Evolutionary conservation across 1,140 invertebrate genomes (phyloP).

Genomic region (Fopius arisanus): DNA sequence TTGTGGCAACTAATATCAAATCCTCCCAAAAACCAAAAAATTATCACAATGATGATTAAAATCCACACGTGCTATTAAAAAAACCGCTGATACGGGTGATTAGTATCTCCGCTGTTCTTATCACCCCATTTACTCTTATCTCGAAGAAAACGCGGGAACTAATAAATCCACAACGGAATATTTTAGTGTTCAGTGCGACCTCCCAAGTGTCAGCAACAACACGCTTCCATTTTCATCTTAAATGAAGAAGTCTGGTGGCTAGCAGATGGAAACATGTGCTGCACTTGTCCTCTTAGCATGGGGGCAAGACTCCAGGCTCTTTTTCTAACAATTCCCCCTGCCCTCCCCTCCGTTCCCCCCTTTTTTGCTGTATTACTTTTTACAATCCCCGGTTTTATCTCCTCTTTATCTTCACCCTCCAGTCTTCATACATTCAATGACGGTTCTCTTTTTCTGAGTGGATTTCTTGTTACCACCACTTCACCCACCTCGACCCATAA

Average conservation of each 20-base stretch:
- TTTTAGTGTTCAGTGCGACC: not conserved
- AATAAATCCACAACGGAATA: too few species aligned
- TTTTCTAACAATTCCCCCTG: slow-evolving; percentile 3
- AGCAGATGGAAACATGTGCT: slow-evolving; percentile 18
- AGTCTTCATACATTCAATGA: not conserved
- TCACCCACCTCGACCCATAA: not conserved
- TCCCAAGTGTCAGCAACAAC: slow-evolving; percentile 1
- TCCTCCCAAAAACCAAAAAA: too few species aligned
- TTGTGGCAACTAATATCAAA: too few species aligned
- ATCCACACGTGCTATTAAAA: too few species aligned
- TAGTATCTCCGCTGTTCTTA: too few species aligned
- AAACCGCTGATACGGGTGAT: too few species aligned
- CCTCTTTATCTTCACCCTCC: slow-evolving; percentile 2
- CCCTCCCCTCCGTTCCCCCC: not conserved
- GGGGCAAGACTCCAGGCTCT: not conserved
- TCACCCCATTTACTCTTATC: too few species aligned
- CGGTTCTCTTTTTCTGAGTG: slow-evolving; percentile 20
- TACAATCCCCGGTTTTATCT: not conserved
- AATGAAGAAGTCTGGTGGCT: slow-evolving; percentile 1
- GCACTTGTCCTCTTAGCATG: slow-evolving; percentile 30
- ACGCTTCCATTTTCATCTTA: slow-evolving; percentile 3
- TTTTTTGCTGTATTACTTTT: not conserved
- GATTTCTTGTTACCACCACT: slow-evolving; percentile 8
- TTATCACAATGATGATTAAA: too few species aligned
- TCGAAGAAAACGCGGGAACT: not conserved